Evolutionary conservation across 2,888 invertebrate genomes (phyloP), one percentile per base, ranked within the genome.

Genomic region (Timema cristinae): DNA sequence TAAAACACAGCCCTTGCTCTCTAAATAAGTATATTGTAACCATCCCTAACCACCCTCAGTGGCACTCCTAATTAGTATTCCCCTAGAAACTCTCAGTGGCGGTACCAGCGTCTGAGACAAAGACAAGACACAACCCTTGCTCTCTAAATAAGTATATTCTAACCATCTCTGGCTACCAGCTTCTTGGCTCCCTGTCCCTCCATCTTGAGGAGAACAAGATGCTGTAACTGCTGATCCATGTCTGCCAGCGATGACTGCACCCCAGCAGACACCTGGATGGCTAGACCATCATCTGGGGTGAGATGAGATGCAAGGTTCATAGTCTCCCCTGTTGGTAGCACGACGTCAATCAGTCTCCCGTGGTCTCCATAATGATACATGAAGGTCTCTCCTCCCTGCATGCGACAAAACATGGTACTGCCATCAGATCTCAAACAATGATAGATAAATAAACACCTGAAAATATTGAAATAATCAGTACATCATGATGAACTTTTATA

Each of bases 351-450:
- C 5, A 95, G 91, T 66, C 97, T 87, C 4, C 97, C 97, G 75
- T 94, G 87, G 81, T 91, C 89, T 79, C 97, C 95, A 79, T 97
- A 97, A 79, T 93, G 91, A 82, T 97, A 97, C 77, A 95, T 92
- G 76, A 91, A 94, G 0, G 95, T 93, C 79, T 94, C 93, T 47
- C 92, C 91, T 75, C 92, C 92, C 90, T 90, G 79, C 69, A 32
- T 32, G 32, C 4, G 4, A 32, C 32, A 32, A 32, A 32, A 32
- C 32, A 32, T 32, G 32, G 32, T 32, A 32, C 32, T 32, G 32
- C 32, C 32, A 32, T 32, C 32, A 32, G 32, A 32, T 32, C 32
- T 32, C 32, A 32, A 32, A 32, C 32, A 1, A 32, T 32, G 32
- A 32, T 4, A 32, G 32, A 32, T 32, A 32, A 32, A 32, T 32